Evolutionary conservation across 2,797 vertebrate genomes (phyloP).

Genomic region (Rachycentron canadum): DNA sequence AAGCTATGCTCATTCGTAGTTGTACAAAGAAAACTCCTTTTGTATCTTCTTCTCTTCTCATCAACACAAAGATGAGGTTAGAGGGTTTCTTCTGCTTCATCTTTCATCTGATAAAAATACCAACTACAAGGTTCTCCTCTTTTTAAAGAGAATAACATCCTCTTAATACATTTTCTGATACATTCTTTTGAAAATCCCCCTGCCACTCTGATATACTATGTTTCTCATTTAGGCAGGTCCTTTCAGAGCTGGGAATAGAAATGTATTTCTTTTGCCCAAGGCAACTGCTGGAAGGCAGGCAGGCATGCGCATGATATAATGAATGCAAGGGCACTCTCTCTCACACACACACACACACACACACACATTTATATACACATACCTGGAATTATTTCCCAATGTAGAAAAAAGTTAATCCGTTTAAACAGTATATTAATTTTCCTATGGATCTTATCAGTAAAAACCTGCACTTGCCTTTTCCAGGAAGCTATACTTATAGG

Average conservation of each 20-base stretch:
- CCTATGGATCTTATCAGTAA: conserved; percentile 12
- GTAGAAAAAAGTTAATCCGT: background rate
- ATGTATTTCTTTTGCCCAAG: conserved; percentile 43
- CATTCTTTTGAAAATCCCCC: conserved; percentile 44
- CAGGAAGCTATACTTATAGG: too few relatives aligned
- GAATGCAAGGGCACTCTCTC: background rate
- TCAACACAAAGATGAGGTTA: conserved; percentile 60
- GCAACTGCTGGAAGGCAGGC: conserved; percentile 46
- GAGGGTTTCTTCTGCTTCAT: conserved; percentile 45
- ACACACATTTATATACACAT: conserved; percentile 9
- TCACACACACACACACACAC: conserved; percentile 15
- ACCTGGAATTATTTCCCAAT: background rate
- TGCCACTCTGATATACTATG: conserved; percentile 23
- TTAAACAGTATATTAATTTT: conserved; percentile 1
- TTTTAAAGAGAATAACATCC: conserved; percentile 48
- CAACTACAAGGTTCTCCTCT: conserved; percentile 31
- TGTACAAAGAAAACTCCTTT: conserved; percentile 55
- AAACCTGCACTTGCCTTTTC: background rate
- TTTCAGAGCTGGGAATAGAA: conserved; percentile 34
- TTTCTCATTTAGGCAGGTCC: conserved; percentile 51
- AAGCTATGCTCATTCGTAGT: conserved; percentile 38
- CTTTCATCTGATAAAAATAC: conserved; percentile 60
- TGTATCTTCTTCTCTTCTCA: conserved; percentile 55
- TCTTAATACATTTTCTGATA: conserved; percentile 59
- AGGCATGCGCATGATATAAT: conserved; percentile 10